Conservation (phyloP, 2,888 invertebrate species). For the Agonopterix alstromeriana region DNA sequence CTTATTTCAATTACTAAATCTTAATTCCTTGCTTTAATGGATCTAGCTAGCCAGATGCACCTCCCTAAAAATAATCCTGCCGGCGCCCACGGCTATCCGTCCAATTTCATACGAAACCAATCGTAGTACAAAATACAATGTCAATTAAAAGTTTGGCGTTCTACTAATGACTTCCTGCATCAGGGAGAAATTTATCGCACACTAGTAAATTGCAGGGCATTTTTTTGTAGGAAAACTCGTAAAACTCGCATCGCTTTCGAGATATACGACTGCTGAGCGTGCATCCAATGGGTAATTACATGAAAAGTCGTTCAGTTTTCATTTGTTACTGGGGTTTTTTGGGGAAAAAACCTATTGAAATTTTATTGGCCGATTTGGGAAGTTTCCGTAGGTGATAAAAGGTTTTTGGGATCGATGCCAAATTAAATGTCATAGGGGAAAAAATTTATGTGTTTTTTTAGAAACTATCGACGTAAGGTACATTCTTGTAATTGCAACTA, state of each 20-base stretch:
- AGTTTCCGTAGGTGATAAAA: no score
- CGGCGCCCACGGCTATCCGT: no score
- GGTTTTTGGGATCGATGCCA: no score
- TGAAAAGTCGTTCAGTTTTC: not conserved
- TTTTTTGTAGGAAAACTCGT: conserved; percentile 4
- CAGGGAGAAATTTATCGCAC: conserved; percentile 4
- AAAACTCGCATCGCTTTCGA: conserved; percentile 5
- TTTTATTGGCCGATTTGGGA: not conserved
- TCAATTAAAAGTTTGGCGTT: not conserved
- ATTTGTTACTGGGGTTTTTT: not conserved
- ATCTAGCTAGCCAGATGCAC: no score
- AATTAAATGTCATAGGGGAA: no score
- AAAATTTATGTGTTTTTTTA: no score
- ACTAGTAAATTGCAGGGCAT: conserved; percentile 5
- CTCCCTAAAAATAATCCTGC: no score
- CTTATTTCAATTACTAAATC: no score
- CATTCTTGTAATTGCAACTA: no score
- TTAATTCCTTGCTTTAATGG: no score
- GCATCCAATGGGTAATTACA: conserved; percentile 10
- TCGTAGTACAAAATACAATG: not conserved
- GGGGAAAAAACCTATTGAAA: not conserved
- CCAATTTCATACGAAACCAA: no score
- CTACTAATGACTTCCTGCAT: conserved; percentile 6
- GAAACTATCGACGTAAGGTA: no score
- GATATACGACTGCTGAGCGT: conserved; percentile 9